phyloP scores from a whole-genome alignment of 2,888 invertebrate genomes.

The Pammene aurita region DNA sequence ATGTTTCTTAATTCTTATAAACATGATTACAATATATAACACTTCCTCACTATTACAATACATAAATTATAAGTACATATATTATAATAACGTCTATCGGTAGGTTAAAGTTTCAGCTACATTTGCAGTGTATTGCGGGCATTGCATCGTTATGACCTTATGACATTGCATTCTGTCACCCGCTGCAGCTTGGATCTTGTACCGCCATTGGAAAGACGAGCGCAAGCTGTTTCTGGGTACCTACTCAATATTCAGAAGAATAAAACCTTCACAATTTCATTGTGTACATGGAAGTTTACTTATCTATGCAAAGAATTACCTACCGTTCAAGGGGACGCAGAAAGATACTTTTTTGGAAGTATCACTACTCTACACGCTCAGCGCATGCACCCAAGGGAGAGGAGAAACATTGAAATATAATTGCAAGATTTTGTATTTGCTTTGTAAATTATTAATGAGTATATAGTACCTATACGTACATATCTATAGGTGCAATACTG shows the following conservation, averaged over 20 bases:
- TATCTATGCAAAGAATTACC: conserved; percentile 45
- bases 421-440: too few species aligned
- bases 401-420: background rate
- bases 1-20: too few species aligned
- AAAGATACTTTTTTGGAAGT: conserved; percentile 11
- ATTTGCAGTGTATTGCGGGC: too few species aligned
- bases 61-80: too few species aligned
- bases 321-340: conserved; percentile 32
- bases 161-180: background rate
- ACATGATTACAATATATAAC: too few species aligned
- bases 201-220: conserved; percentile 56
- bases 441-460: too few species aligned
- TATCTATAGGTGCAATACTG: too few species aligned
- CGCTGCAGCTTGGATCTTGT: conserved; percentile 47
- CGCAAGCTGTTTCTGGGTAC: conserved; percentile 71
- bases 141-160: too few species aligned
- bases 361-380: background rate
- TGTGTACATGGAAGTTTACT: conserved; percentile 59
- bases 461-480: too few species aligned
- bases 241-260: conserved; percentile 76
- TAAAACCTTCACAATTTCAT: conserved; percentile 68
- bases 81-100: too few species aligned
- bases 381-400: background rate
- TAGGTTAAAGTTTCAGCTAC: background rate
- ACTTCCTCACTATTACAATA: too few species aligned